phyloP scores from a whole-genome alignment of 2,797 vertebrate genomes.

The Petrocephalus schoutedeni region DNA sequence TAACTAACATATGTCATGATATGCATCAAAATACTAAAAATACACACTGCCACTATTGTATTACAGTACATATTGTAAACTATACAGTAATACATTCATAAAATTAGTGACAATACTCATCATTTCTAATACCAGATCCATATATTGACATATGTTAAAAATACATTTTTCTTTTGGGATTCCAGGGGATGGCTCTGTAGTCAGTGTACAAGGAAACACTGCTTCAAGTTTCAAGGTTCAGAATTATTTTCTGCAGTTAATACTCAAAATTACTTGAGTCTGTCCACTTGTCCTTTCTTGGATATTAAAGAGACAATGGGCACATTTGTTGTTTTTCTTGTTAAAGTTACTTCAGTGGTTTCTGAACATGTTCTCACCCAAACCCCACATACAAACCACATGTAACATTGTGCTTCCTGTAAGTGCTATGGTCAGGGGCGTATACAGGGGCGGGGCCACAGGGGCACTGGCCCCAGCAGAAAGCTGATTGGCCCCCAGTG shows the following conservation, averaged over 20 bases:
- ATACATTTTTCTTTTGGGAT: not conserved
- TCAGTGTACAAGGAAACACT: conserved; percentile 10
- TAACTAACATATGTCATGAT: conserved; percentile 31
- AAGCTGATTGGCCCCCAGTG: not conserved
- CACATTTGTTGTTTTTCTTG: not conserved
- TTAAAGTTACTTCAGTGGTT: not conserved
- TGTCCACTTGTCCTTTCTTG: not conserved
- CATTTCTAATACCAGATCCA: conserved; percentile 22
- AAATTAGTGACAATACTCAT: conserved; percentile 33
- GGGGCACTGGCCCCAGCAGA: not conserved
- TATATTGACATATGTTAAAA: conserved; percentile 25
- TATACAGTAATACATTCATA: conserved; percentile 24
- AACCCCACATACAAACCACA: not conserved
- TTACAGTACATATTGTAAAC: conserved; percentile 26
- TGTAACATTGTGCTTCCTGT: conserved; percentile 22
- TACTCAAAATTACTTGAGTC: not conserved
- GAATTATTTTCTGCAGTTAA: not conserved
- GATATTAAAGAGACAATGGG: not conserved
- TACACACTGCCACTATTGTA: conserved; percentile 41
- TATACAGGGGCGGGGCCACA: not conserved
- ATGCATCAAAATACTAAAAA: conserved; percentile 34
- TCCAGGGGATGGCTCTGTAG: conserved; percentile 9
- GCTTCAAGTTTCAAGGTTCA: conserved; percentile 5
- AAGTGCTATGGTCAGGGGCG: not conserved
- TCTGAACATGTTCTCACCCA: not conserved